Evolutionary conservation across 2,888 invertebrate genomes (phyloP), one percentile per base, ranked within the genome.

Genomic region (Volucella bombylans): DNA sequence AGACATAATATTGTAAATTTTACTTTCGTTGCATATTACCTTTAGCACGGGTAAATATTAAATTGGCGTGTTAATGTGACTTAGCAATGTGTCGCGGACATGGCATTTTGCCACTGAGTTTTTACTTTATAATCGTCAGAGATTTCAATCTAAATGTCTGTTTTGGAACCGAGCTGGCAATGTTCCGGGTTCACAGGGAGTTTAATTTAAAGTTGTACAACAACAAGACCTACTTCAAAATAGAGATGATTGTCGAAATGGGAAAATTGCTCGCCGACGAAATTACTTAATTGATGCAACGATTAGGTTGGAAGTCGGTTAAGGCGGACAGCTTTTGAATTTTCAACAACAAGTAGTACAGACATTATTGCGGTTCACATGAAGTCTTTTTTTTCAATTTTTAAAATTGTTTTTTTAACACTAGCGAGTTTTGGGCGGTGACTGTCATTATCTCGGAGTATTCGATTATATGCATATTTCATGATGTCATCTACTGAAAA

Each of bases 11-110:
- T 31, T 31, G 31, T 31, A 31, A 31, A 31, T 45, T 47, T 47
- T 55, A 55, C 67, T 68, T 68, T 68, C 67, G 31, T 68, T 68
- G 54, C 43, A 52, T 31, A 31, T 31, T 31, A 31, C 15, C 38
- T 41, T 57, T 57, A 4, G n/a, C 14, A 11, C 11, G 10, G 6
- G 12, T 59, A 18, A 6, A 41, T 41, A 43, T 39, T 18, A 59
- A 43, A 59, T 41, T 8, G 43, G 41, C 43, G 43, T 59, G 59
- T 59, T 59, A 59, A 59, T 59, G 59, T 18, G 57, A 15, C 41
- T 57, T 41, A 6, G 31, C 6, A 15, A 57, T 57, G 41, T 14
- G 9, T 14, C 14, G 8, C 14, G 9, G 57, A 11, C 15, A 57
- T 59, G 41, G 59, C 59, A 18, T 18, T 15, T 43, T 43, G 59